phyloP scores from a whole-genome alignment of 2,113 vertebrate genomes.

The rabbit (Oryctolagus cuniculus) region mOryCun1.1 NC_091433.1:122898501-122899000 shows the following conservation, averaged over 20 bases:
- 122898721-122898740: neutral
- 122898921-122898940: neutral
- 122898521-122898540: neutral
- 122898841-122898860: neutral
- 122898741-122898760: neutral
- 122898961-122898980: neutral
- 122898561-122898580: neutral
- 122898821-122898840: neutral
- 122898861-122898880: neutral
- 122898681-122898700: neutral
- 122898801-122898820: neutral
- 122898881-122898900: neutral
- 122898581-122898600: neutral
- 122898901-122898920: neutral
- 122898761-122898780: neutral
- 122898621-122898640: neutral
- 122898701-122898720: neutral
- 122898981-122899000: neutral
- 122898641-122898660: neutral
- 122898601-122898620: neutral
- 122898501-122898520: neutral
- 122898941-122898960: neutral
- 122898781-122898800: neutral
- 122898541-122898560: neutral
- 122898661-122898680: neutral